Evolutionary conservation across 2,888 invertebrate genomes (phyloP), one percentile per base, ranked within the genome.

Genomic region (Agrochola lychnidis): DNA sequence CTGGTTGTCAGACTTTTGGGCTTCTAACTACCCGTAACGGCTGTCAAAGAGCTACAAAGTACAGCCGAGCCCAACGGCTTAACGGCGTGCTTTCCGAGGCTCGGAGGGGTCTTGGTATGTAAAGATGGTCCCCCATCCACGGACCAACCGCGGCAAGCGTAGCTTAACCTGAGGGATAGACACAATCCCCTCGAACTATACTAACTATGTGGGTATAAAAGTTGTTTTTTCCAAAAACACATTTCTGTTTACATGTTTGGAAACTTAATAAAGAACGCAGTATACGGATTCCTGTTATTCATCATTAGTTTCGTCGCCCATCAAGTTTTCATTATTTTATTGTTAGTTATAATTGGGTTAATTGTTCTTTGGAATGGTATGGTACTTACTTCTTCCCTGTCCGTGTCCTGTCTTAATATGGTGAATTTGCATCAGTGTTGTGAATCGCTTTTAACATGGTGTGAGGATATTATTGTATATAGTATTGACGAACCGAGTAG

Each of bases 261-360:
- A 68, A 48, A 40, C 57, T 3, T 9, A 53, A n/a, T 57, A n/a
- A 6, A 10, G 56, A 68, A 56, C 57, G 2, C 5, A 57, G 19
- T 57, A 57, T 67, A 36, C 62, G 76, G 81, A 87, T 83, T 83
- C 81, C 70, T 78, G 73, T 83, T 78, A 81, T 79, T 82, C 67
- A 76, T 76, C 56, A 63, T 79, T 76, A 76, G 59, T 80, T 82
- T 40, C 69, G 51, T 57, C 36, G 42, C 7, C 56, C 59, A 67
- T 82, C 70, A 48, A 69, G n/a, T 59, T 79, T 83, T 59, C 61
- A 79, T 73, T 62, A 82, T 79, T 83, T 14, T 30, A 72, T 72
- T 81, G 45, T 56, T 63, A 48, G 25, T 53, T 51, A 76, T 48
- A 64, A 63, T 63, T 62, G n/a, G 64, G 61, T 70, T 61, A 67